These are phyloP conservation scores for Cosmia pyralina DNA, from an alignment of 2,888 invertebrate species.

Conservation along the genomic window DNA sequence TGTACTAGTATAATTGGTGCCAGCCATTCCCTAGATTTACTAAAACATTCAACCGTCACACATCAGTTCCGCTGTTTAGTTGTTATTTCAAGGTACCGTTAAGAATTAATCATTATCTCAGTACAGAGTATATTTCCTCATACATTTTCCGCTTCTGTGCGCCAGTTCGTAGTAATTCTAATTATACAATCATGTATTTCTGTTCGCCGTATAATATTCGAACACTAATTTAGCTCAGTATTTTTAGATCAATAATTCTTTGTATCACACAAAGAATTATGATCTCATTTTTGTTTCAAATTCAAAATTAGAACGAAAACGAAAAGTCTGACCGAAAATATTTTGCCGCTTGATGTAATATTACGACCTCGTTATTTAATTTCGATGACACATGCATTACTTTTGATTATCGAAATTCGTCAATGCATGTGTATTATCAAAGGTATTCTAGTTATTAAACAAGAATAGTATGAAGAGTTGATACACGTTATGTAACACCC, in stretches of 20 bases:
- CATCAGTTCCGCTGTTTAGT: conserved; percentile 23
- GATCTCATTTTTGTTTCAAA: background rate
- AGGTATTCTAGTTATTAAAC: background rate
- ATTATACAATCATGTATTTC: conserved; percentile 20
- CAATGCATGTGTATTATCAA: background rate
- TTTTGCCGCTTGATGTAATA: background rate
- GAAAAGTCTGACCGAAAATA: background rate
- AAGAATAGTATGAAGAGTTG: background rate
- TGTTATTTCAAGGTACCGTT: conserved; percentile 35
- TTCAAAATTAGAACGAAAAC: background rate
- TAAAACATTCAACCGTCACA: conserved; percentile 12
- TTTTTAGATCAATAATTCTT: conserved; percentile 4
- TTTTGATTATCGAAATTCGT: background rate
- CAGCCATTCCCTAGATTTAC: background rate
- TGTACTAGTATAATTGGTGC: background rate
- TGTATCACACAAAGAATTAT: conserved; percentile 7
- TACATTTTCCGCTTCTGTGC: conserved; percentile 45
- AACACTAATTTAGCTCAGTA: conserved; percentile 1
- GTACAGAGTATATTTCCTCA: conserved; percentile 42
- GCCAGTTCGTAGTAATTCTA: conserved; percentile 45
- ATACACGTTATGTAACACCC: background rate
- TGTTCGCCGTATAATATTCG: background rate
- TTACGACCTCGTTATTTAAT: background rate
- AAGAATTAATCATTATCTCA: conserved; percentile 45
- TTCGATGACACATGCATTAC: too few relatives aligned